Evolutionary conservation across 2,797 vertebrate genomes (phyloP).

Genomic region (Tarsius wallacei): DNA sequence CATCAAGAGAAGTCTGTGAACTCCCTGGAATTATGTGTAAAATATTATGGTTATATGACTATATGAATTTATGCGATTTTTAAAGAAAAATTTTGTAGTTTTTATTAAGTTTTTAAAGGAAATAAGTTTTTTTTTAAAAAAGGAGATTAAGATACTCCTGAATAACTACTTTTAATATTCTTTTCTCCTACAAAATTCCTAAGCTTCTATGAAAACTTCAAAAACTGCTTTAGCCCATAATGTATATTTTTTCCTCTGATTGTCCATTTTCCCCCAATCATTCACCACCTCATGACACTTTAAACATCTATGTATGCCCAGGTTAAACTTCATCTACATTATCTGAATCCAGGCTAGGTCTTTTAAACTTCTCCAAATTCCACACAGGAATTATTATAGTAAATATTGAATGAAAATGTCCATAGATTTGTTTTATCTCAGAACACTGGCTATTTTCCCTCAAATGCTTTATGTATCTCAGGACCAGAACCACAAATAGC

Average conservation of each 20-base stretch:
- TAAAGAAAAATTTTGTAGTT: neutral
- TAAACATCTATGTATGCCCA: neutral
- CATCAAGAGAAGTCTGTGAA: neutral
- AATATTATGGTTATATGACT: neutral
- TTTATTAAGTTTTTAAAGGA: neutral
- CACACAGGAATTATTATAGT: neutral
- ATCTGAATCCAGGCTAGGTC: neutral
- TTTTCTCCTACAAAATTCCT: neutral
- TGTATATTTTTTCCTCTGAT: neutral
- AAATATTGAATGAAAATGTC: neutral
- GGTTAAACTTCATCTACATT: neutral
- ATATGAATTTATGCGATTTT: neutral
- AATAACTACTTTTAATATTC: neutral
- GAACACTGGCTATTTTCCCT: neutral
- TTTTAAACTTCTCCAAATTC: constrained; percentile 15
- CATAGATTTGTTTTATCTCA: neutral
- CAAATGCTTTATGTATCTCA: neutral
- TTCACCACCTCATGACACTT: neutral
- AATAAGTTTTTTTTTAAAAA: neutral
- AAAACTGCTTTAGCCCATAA: neutral
- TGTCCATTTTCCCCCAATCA: neutral
- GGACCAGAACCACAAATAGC: neutral
- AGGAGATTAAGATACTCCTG: neutral
- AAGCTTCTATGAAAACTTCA: constrained; percentile 27
- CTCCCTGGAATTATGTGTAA: neutral